These are phyloP conservation scores for Actinia tenebrosa DNA, from an alignment of 64 coral and sea anemone species.

Conservation along the genomic window DNA sequence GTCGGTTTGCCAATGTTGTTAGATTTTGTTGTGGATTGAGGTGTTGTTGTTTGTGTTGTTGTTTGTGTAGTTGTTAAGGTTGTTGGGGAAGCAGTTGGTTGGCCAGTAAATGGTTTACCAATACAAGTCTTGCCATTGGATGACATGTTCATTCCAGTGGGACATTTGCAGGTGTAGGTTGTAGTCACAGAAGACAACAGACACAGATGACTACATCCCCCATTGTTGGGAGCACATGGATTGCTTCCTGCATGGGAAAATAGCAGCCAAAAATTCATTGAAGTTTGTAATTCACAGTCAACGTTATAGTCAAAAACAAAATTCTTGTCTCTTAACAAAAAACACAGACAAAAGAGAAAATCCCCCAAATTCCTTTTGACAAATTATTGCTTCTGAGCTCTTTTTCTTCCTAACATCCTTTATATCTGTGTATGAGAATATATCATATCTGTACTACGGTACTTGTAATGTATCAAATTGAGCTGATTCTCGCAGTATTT, in stretches of 20 bases:
- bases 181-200: conserved; percentile 22
- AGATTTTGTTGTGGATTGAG: neutral
- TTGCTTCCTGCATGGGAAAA: conserved; percentile 14
- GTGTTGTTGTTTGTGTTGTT: no score
- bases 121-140: conserved; percentile 24
- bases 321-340: no score
- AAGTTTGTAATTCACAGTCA: neutral
- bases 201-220: conserved; percentile 74
- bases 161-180: conserved; percentile 40
- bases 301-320: neutral
- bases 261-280: neutral
- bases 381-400: neutral
- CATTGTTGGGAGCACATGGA: conserved; percentile 53
- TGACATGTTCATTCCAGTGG: conserved; percentile 55
- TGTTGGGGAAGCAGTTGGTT: neutral
- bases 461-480: no score
- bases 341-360: no score
- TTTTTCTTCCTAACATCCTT: neutral
- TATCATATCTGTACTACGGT: no score
- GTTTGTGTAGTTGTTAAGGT: no score
- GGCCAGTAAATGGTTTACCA: conserved; percentile 2
- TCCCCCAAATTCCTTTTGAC: no score
- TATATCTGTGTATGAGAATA: no score
- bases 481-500: no score
- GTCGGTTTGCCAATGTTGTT: conserved; percentile 18